Base-by-base conservation (phyloP, 1,140 invertebrate species). In the Caenorhabditis brenneri region DNA sequence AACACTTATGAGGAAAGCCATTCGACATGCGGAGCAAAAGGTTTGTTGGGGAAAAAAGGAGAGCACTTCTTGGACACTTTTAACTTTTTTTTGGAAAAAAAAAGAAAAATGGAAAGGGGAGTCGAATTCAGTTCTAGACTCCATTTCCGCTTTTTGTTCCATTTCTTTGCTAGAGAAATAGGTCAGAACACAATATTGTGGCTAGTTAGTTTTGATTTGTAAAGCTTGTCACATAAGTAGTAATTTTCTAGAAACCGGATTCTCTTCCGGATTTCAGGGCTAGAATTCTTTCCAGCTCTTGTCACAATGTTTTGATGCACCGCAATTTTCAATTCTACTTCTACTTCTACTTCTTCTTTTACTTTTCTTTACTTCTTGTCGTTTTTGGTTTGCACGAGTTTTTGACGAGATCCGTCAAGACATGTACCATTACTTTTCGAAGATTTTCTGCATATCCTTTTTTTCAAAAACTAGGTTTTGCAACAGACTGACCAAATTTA, bases 1-100 rank as follows among this genome's bases (percentile, higher is more conserved):
- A 29, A 65, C 79, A 46, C 58, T 85, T 53, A 51, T 85, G 80
- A 27, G 42, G 39, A 82, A 49, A 29, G 55, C 55, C 27, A 83
- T 83, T 65, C 69, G 49, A 39, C 69, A 83, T 12, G 69, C 78
- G 31, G 82, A 83, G 48, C 49, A 83, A 46, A 83, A 80, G 82
- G 82, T 83, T 42, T 42, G 55, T 19, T 22, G 16, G 7, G n/a
- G 16, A n/a, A 4, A n/a, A 51, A n/a, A n/a, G 19, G 12, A n/a
- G 49, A 16, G n/a, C 49, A 51, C 49, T 51, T 51, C n/a, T n/a
- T 51, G 49, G 12, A n/a, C 53, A 27, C 53, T 55, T 55, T 55
- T 55, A 12, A 9, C 53, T 27, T 42, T 12, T 42, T 42, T 42
- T 42, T n/a, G n/a, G n/a, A n/a, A n/a, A n/a, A 51, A 51, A 51